Evolutionary conservation across 2,113 vertebrate genomes (phyloP).

Genomic region (Lepidothrix coronata): DNA sequence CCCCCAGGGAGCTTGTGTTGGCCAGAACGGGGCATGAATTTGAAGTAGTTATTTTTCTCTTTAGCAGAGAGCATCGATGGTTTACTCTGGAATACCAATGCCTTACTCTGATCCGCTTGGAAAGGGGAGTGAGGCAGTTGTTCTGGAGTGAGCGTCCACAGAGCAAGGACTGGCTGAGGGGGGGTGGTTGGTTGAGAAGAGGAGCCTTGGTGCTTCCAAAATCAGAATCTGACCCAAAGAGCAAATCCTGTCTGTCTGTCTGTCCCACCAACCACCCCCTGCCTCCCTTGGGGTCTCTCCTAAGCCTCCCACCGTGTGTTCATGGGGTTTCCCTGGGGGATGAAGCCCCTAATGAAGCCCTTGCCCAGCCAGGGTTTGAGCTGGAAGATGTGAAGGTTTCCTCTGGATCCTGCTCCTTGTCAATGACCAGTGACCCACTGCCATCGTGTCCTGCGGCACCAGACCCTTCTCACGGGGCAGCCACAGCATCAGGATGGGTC

Average conservation of each 20-base stretch:
- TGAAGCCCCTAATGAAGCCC: not conserved
- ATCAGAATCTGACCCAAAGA: fast-evolving
- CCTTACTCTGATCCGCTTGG: not conserved
- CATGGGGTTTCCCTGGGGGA: not conserved
- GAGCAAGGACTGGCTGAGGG: not conserved
- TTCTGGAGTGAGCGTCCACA: not conserved
- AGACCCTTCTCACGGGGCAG: not conserved
- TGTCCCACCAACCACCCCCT: no score
- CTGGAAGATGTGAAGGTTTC: not conserved
- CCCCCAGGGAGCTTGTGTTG: not conserved
- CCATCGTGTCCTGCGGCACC: fast-evolving
- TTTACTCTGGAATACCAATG: not conserved
- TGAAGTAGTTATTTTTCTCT: not conserved
- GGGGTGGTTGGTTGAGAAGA: not conserved
- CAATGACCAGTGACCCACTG: fast-evolving
- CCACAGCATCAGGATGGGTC: not conserved
- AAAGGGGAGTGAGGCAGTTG: not conserved
- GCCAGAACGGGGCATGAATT: not conserved
- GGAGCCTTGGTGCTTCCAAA: not conserved
- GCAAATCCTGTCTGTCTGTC: not conserved
- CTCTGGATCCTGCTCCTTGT: not conserved
- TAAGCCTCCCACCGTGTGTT: not conserved
- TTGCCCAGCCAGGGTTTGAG: not conserved
- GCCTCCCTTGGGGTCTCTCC: fast-evolving
- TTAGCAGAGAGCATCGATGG: not conserved